Percentiles rank a stretch among this genome's conserved stretches.
These are phyloP conservation scores for Apolygus lucorum DNA, from an alignment of 1,140 invertebrate species.

Conservation along the genomic window DNA sequence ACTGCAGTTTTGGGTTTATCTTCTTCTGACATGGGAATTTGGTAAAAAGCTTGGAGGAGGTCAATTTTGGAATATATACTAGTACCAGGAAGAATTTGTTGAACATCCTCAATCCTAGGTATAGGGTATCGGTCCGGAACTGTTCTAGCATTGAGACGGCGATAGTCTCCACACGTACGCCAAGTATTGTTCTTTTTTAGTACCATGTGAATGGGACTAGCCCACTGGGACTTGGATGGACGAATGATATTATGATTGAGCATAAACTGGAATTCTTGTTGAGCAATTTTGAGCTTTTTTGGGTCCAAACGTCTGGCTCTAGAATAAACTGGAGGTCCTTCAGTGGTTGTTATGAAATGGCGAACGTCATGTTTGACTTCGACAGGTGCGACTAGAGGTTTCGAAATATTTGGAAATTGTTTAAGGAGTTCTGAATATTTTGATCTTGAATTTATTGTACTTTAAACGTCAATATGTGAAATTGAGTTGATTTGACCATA, in stretches of 20 bases:
- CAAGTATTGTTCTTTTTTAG: constrained; percentile 40
- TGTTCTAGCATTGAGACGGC: constrained; percentile 40
- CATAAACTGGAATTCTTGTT: no score
- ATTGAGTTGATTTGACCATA: no score
- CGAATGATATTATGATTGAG: no score
- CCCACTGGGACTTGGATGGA: no score
- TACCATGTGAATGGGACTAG: constrained; percentile 42
- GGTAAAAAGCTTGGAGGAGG: no score
- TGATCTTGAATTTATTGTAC: background rate
- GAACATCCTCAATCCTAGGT: no score
- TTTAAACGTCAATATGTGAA: background rate
- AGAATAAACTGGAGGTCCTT: constrained; percentile 36
- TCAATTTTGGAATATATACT: no score
- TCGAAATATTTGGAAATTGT: background rate
- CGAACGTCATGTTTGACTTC: background rate
- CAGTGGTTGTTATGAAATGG: constrained; percentile 28
- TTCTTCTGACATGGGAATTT: no score
- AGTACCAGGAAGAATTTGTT: no score
- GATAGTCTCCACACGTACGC: constrained; percentile 42
- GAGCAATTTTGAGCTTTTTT: no score
- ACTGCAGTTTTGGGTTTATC: no score
- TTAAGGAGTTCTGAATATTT: background rate
- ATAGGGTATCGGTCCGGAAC: no score
- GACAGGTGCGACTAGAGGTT: background rate
- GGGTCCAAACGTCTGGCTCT: constrained; percentile 31